phyloP scores from a whole-genome alignment of 2,888 invertebrate species.

The Lycophotia porphyrea region DNA sequence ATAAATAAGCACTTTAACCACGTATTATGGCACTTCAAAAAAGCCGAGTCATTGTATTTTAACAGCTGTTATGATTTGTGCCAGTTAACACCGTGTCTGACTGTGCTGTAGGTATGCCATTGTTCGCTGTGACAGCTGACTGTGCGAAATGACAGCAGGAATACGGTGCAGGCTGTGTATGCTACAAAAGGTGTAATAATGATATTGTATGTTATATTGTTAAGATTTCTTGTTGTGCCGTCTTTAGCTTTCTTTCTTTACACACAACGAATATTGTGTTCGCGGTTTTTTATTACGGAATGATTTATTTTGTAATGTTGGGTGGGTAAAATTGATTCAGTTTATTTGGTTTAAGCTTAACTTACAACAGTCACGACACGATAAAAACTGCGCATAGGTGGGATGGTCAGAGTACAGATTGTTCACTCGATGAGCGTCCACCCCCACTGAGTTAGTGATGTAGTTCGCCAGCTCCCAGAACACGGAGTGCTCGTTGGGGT shows the following conservation, averaged over 20 bases:
- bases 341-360: not conserved
- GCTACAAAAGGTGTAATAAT: slow-evolving; percentile 54
- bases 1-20: slow-evolving; percentile 6
- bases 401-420: slow-evolving; percentile 76
- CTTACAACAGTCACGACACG: slow-evolving; percentile 3
- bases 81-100: slow-evolving; percentile 56
- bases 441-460: slow-evolving; percentile 92
- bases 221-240: slow-evolving; percentile 46
- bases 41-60: slow-evolving; percentile 48
- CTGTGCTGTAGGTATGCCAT: slow-evolving; percentile 55
- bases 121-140: slow-evolving; percentile 64
- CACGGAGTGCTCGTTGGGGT: slow-evolving; percentile 91
- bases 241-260: slow-evolving; percentile 24
- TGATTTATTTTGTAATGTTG: slow-evolving; percentile 21
- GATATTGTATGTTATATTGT: slow-evolving; percentile 56
- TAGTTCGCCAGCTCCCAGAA: slow-evolving; percentile 92
- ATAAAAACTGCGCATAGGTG: slow-evolving; percentile 73
- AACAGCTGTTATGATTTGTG: slow-evolving; percentile 65
- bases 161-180: slow-evolving; percentile 55
- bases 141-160: slow-evolving; percentile 63
- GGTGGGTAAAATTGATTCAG: not conserved
- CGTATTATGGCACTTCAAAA: slow-evolving; percentile 42
- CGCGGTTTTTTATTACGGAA: slow-evolving; percentile 18
- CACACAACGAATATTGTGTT: slow-evolving; percentile 1
- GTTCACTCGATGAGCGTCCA: slow-evolving; percentile 91